These are phyloP conservation scores for Spondyliosoma cantharus DNA, from an alignment of 2,797 vertebrate genomes.

Conservation along the genomic window DNA sequence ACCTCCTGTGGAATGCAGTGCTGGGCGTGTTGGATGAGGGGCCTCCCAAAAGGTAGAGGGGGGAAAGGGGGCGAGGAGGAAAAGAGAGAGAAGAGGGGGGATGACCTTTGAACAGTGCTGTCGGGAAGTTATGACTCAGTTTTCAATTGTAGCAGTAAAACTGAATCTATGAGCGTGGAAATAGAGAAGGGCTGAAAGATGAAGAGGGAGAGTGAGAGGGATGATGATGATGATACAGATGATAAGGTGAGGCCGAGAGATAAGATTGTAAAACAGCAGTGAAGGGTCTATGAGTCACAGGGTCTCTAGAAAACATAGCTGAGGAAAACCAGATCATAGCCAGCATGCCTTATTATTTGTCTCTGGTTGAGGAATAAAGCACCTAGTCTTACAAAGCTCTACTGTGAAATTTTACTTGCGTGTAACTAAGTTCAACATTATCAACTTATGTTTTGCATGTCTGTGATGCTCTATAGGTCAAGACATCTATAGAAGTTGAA, in stretches of 20 bases:
- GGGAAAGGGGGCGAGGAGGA: constrained; percentile 63
- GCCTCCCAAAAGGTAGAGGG: constrained; percentile 77
- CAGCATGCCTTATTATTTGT: constrained; percentile 26
- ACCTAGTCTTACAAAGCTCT: constrained; percentile 10
- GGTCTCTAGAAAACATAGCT: constrained; percentile 38
- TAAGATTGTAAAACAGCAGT: constrained; percentile 53
- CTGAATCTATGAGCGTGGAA: constrained; percentile 42
- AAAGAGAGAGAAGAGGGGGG: constrained; percentile 44
- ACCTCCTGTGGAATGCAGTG: constrained; percentile 80
- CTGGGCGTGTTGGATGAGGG: constrained; percentile 78
- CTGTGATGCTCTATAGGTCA: constrained; percentile 34
- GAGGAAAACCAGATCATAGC: constrained; percentile 49
- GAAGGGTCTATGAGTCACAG: constrained; percentile 35
- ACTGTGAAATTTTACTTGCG: constrained; percentile 1
- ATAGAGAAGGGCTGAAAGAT: constrained; percentile 39
- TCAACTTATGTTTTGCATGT: constrained; percentile 2
- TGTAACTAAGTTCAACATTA: neutral
- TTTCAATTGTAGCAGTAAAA: constrained; percentile 73
- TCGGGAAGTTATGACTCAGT: constrained; percentile 86
- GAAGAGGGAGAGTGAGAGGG: constrained; percentile 18
- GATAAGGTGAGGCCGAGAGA: constrained; percentile 45
- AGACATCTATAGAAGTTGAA: constrained; percentile 52
- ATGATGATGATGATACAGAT: constrained; percentile 33
- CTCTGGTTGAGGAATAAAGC: constrained; percentile 20
- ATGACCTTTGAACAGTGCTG: constrained; percentile 80